A percentile compares a stretch with the other conserved stretches of the same genome.
Conservation (phyloP, 2,113 vertebrate genomes). For the Dascyllus trimaculatus region DNA sequence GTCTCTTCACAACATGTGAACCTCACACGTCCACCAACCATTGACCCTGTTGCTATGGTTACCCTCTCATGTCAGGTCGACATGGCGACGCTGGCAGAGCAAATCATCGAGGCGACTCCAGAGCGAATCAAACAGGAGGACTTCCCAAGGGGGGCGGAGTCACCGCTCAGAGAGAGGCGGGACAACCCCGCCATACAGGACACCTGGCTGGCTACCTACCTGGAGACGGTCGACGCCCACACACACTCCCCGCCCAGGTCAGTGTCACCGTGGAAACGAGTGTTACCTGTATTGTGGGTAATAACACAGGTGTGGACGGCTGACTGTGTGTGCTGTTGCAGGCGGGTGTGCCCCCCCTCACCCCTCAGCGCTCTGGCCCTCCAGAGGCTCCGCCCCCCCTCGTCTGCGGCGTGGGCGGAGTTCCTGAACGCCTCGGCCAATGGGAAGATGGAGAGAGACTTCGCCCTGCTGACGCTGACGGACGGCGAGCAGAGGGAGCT, state of each 20-base stretch:
- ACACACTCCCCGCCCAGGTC: conserved; percentile 84
- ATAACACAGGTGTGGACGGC: not conserved
- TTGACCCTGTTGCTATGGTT: conserved; percentile 1
- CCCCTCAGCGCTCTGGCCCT: conserved; percentile 88
- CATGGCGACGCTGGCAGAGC: conserved; percentile 98
- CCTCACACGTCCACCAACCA: too few relatives aligned
- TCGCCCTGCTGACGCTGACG: conserved; percentile 90
- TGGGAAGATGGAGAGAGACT: conserved; percentile 92
- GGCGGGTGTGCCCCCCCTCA: conserved; percentile 75
- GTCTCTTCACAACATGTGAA: too few relatives aligned
- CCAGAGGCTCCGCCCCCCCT: conserved; percentile 88
- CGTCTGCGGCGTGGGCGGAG: conserved; percentile 90
- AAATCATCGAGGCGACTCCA: conserved; percentile 98
- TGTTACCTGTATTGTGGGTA: too few relatives aligned
- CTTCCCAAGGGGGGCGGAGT: conserved; percentile 86
- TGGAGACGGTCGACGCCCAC: conserved; percentile 89
- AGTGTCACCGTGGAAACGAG: not conserved
- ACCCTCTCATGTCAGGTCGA: conserved; percentile 90
- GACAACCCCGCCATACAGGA: conserved; percentile 87
- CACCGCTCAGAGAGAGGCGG: conserved; percentile 84
- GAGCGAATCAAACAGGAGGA: conserved; percentile 97
- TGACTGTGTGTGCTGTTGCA: conserved; percentile 43
- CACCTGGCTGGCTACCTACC: conserved; percentile 92
- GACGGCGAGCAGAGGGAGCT: conserved; percentile 93
- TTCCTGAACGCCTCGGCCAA: conserved; percentile 92